Evolutionary conservation across 1,140 invertebrate genomes (phyloP).

Genomic region (Nylanderia fulva): DNA sequence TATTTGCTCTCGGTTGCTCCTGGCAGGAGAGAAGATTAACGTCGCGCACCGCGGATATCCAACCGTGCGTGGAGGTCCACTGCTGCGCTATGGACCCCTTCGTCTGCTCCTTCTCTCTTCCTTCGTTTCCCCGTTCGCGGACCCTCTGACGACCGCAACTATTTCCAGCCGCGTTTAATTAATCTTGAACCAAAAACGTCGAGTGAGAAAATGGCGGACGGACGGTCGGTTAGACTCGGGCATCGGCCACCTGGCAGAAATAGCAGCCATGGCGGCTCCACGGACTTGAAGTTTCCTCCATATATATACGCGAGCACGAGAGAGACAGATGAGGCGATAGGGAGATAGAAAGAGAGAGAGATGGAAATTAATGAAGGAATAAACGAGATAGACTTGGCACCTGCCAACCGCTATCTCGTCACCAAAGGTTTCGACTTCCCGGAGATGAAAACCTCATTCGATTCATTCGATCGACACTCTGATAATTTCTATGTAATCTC

Average conservation of each 20-base stretch:
- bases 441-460: neutral
- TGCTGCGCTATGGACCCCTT: conserved; percentile 5
- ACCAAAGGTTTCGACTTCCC: conserved; percentile 42
- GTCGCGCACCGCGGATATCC: conserved; percentile 68
- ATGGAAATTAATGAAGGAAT: too few species aligned
- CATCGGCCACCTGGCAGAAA: conserved; percentile 82
- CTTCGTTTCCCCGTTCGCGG: conserved; percentile 17
- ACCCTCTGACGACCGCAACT: conserved; percentile 64
- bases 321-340: conserved; percentile 7
- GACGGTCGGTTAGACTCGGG: conserved; percentile 56
- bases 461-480: neutral
- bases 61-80: conserved; percentile 60
- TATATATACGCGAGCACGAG: neutral
- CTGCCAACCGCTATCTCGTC: conserved; percentile 65
- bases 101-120: neutral
- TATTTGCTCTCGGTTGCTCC: conserved; percentile 46
- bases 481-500: neutral
- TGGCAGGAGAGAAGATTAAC: conserved; percentile 69
- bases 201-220: conserved; percentile 76
- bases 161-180: conserved; percentile 83
- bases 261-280: conserved; percentile 71
- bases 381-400: conserved; percentile 72
- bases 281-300: conserved; percentile 53
- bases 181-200: conserved; percentile 83
- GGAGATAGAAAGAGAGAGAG: neutral